phyloP scores from a whole-genome alignment of 2,797 vertebrate species.

The Rhinophrynus dorsalis region DNA sequence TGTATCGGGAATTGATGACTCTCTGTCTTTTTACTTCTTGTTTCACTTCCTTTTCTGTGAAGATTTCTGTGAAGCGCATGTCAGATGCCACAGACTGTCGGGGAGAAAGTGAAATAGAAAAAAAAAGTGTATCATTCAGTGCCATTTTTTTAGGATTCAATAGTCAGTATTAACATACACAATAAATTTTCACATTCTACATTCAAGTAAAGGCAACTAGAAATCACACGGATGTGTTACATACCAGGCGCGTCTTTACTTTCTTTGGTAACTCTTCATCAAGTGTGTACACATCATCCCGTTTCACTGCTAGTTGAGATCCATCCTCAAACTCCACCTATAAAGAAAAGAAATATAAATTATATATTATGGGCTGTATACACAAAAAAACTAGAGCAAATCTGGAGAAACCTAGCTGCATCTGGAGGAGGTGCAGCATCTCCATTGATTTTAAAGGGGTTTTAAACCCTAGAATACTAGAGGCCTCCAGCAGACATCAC shows the following conservation, averaged over 20 bases:
- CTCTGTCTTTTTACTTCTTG: constrained; percentile 92
- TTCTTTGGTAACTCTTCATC: constrained; percentile 94
- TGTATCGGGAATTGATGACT: constrained; percentile 94
- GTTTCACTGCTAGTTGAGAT: constrained; percentile 87
- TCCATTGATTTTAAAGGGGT: no score
- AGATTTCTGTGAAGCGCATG: constrained; percentile 96
- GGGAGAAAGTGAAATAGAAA: background rate
- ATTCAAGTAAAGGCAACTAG: no score
- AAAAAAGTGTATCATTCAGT: background rate
- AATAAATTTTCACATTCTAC: no score
- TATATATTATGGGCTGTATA: no score
- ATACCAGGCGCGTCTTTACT: constrained; percentile 90
- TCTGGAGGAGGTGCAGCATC: no score
- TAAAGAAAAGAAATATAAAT: background rate
- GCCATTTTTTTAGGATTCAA: no score
- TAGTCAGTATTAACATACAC: no score
- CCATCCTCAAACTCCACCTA: constrained; percentile 97
- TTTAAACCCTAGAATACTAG: no score
- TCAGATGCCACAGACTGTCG: constrained; percentile 92
- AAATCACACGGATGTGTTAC: no score
- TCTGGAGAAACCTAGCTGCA: no score
- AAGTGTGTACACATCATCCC: constrained; percentile 93
- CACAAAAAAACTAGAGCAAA: no score
- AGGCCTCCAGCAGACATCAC: no score
- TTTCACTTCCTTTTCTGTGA: constrained; percentile 86